Evolutionary conservation across 1,140 invertebrate genomes (phyloP).

Genomic region (Penaeus chinensis): DNA sequence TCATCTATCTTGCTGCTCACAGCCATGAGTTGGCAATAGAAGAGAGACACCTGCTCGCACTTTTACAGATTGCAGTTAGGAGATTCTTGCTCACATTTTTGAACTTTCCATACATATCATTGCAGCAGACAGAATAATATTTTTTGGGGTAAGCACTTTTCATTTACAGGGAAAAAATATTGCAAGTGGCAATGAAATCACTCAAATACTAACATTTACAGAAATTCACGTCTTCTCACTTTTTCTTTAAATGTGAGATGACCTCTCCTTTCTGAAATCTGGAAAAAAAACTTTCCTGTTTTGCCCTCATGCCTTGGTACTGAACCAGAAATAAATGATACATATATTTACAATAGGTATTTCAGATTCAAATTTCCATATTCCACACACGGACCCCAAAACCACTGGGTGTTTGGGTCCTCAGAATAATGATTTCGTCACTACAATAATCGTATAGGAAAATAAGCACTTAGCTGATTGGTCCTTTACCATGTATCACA

Average conservation of each 20-base stretch:
- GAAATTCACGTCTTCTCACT: too few relatives aligned
- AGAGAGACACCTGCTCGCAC: background rate
- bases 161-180: too few relatives aligned
- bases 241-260: too few relatives aligned
- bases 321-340: conserved; percentile 16
- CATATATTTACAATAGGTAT: conserved; percentile 35
- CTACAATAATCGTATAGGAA: conserved; percentile 57
- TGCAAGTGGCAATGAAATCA: too few relatives aligned
- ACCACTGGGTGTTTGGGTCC: conserved; percentile 32
- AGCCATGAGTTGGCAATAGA: conserved; percentile 8
- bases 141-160: too few relatives aligned
- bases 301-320: conserved; percentile 47
- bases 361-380: conserved; percentile 48
- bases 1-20: conserved; percentile 21
- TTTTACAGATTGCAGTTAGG: too few relatives aligned
- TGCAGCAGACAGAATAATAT: too few relatives aligned
- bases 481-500: conserved; percentile 59
- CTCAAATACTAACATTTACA: too few relatives aligned
- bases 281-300: conserved; percentile 12
- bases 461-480: conserved; percentile 56
- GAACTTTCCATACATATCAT: too few relatives aligned
- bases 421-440: conserved; percentile 37
- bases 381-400: conserved; percentile 43
- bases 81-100: too few relatives aligned
- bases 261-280: too few relatives aligned